A percentile compares a stretch with the other conserved stretches of the same genome.
phyloP scores from a whole-genome alignment of 1,140 invertebrate species.

The Ceratosolen fusciceps region DNA sequence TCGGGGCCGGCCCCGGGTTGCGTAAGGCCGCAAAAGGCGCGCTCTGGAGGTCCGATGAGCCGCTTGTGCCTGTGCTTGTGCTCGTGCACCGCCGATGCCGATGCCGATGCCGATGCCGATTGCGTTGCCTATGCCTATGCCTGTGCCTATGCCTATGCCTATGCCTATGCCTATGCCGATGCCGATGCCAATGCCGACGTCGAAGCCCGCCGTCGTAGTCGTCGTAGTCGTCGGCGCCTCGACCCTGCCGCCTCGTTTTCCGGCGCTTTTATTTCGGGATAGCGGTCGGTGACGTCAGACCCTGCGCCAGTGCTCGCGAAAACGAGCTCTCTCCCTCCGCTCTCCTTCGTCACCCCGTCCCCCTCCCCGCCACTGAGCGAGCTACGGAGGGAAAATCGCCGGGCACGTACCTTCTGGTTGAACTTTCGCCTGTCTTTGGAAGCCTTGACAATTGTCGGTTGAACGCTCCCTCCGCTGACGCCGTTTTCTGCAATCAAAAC shows the following conservation, averaged over 20 bases:
- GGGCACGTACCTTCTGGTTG: constrained; percentile 74
- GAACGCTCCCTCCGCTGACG: constrained; percentile 52
- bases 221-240: not conserved
- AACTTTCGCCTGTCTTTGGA: constrained; percentile 76
- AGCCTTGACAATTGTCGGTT: constrained; percentile 73
- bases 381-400: not conserved
- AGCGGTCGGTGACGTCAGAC: not conserved
- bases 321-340: too few relatives aligned
- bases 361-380: too few relatives aligned
- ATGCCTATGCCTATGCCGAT: too few relatives aligned
- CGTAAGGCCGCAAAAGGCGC: constrained; percentile 17
- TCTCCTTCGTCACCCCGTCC: too few relatives aligned
- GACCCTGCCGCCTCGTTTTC: constrained; percentile 26
- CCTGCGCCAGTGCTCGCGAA: not conserved
- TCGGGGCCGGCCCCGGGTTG: constrained; percentile 30
- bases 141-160: too few relatives aligned
- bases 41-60: constrained; percentile 19
- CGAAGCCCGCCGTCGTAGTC: too few relatives aligned
- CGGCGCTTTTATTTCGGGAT: constrained; percentile 35
- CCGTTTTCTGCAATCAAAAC: constrained; percentile 67
- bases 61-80: too few relatives aligned
- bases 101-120: too few relatives aligned
- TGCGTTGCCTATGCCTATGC: too few relatives aligned
- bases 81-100: too few relatives aligned
- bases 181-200: too few relatives aligned